Evolutionary conservation across 2,113 vertebrate genomes (phyloP).

Genomic region (Anseranas semipalmata): DNA sequence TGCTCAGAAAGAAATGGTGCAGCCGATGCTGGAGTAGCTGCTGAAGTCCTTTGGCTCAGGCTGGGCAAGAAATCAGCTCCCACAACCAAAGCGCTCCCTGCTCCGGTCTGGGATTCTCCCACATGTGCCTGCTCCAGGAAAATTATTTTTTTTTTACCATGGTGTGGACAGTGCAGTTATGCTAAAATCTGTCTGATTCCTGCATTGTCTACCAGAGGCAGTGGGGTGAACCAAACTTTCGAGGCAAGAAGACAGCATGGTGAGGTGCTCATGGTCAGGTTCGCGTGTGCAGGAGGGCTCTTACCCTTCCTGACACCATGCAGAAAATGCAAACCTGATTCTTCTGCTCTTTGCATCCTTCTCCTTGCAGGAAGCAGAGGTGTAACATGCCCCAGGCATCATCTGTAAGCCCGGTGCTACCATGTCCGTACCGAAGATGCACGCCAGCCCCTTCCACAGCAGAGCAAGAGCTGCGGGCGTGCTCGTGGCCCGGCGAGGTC

Average conservation of each 20-base stretch:
- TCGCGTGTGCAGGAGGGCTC: too few relatives aligned
- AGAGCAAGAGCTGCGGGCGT: not conserved
- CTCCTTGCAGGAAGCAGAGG: not conserved
- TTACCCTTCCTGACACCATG: too few relatives aligned
- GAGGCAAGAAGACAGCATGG: not conserved
- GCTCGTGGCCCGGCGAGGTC: not conserved
- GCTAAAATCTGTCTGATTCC: not conserved
- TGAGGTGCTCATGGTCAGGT: too few relatives aligned
- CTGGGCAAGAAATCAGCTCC: not conserved
- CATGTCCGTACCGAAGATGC: accelerated
- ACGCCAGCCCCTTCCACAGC: not conserved
- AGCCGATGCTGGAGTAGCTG: not conserved
- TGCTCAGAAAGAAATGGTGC: accelerated
- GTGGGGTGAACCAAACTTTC: too few relatives aligned
- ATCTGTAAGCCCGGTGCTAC: not conserved
- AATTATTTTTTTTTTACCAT: too few relatives aligned
- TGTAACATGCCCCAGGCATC: accelerated
- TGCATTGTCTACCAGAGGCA: not conserved
- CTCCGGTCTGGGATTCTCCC: not conserved
- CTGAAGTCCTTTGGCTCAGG: accelerated
- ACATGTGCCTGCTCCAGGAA: not conserved
- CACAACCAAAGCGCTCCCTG: accelerated
- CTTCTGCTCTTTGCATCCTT: not conserved
- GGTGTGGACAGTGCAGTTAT: not conserved
- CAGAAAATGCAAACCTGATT: too few relatives aligned